Evolutionary conservation across 2,113 vertebrate genomes (phyloP), one percentile per base, ranked within the genome.

Genomic region (Peromyscus polionotus): DNA sequence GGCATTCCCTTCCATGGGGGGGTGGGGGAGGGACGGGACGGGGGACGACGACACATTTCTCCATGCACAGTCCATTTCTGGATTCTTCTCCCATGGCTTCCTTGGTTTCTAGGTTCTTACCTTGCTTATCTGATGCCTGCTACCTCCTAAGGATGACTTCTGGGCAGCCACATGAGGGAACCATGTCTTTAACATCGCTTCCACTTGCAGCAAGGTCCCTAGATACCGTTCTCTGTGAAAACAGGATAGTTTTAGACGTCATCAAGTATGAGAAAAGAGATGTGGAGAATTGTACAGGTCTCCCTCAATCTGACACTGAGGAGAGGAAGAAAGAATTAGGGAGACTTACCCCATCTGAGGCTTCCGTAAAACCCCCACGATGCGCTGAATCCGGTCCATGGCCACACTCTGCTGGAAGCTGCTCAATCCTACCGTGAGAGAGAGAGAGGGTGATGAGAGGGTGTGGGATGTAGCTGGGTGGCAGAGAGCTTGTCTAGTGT

Each of bases 321-420:
- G 28, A 80, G 84, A 93, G 17, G 59, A 48, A 17, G 39, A 68
- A 85, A 94, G 24, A 65, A n/a, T 2, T 20, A 79, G 39, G 51
- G 48, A 51, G 28, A 95, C 99, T 99, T 98, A 99, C 99, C 99
- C 99, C 98, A 99, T 99, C 57, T 99, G 98, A 11, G 99, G 99
- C 93, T 99, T 99, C 98, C 99, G 99, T 95, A 99, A 98, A 95
- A 99, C 99, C 1, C 99, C 99, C 0, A 99, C 98, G 26, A 99
- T 99, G 68, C 99, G 99, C 98, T 99, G 99, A 94, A 99, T 99
- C 93, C 99, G 98, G 98, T 99, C 99, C 99, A 99, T 99, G 77
- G 99, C 99, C 89, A 99, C 99, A 1, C 99, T 99, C 98, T 99
- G 99, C 98, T 99, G 99, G 98, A 99, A 99, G 98, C 98, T 99